phyloP scores from a whole-genome alignment of 2,797 vertebrate species.

The Cuniculus paca region DNA sequence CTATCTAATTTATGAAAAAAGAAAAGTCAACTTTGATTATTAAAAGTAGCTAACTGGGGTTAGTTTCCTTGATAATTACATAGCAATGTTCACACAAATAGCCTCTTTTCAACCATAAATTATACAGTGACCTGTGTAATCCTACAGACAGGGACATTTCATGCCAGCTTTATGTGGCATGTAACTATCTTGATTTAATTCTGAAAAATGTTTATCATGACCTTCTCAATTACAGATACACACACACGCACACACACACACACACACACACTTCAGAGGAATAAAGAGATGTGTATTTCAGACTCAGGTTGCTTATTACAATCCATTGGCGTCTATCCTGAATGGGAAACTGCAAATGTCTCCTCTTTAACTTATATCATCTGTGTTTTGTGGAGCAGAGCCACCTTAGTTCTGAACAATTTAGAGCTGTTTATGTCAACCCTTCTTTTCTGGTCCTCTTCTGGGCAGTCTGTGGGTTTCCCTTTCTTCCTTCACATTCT shows the following conservation, averaged over 20 bases:
- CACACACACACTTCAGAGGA: neutral
- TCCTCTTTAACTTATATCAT: neutral
- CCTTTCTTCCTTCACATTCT: neutral
- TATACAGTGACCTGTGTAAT: neutral
- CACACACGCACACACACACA: neutral
- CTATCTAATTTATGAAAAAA: neutral
- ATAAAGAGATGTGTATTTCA: neutral
- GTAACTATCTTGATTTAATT: neutral
- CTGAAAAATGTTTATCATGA: neutral
- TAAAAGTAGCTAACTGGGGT: neutral
- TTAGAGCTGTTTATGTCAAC: neutral
- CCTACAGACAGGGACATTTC: neutral
- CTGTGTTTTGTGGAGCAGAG: neutral
- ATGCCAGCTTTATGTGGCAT: neutral
- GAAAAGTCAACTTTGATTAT: neutral
- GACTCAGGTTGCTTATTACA: neutral
- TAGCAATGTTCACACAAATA: neutral
- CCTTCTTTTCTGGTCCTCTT: neutral
- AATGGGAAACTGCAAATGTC: neutral
- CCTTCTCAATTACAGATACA: neutral
- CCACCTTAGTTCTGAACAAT: neutral
- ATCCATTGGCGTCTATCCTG: neutral
- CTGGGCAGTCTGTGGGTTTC: neutral
- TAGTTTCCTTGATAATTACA: neutral
- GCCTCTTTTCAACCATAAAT: slow-evolving; percentile 29